phyloP scores from a whole-genome alignment of 92 coral and sea anemone species.

The Porites lobata region DNA sequence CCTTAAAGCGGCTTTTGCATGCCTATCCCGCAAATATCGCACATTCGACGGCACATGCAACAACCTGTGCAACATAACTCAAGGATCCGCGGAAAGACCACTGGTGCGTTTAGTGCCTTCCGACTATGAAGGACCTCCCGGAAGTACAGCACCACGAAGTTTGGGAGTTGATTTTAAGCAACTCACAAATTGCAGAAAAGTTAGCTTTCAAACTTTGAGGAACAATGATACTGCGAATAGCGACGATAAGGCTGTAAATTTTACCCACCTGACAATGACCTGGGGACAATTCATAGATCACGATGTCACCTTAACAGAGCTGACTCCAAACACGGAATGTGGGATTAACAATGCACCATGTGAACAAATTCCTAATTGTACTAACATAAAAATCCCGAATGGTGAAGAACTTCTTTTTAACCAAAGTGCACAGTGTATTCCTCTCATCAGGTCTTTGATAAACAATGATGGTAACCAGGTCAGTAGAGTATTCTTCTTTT shows the following conservation, averaged over 20 bases:
- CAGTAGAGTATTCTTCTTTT: not conserved
- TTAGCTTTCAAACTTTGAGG: not conserved
- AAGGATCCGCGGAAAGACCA: conserved; percentile 5
- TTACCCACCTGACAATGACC: conserved; percentile 30
- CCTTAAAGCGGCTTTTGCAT: not conserved
- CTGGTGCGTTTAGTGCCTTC: not conserved
- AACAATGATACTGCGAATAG: not conserved
- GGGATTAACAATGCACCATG: not conserved
- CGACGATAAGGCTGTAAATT: not conserved
- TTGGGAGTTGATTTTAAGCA: not conserved
- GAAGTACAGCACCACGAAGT: not conserved
- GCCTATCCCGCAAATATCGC: conserved; percentile 15
- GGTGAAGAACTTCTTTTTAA: not conserved
- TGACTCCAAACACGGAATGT: not conserved
- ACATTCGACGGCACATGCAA: conserved; percentile 51
- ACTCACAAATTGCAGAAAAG: conserved; percentile 21
- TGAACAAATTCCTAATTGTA: not conserved
- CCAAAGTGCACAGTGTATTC: not conserved
- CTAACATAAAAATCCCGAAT: not conserved
- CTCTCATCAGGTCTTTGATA: not conserved
- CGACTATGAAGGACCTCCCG: not conserved
- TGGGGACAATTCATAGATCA: conserved; percentile 52
- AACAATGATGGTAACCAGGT: not conserved
- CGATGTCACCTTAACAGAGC: conserved; percentile 25
- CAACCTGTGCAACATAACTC: conserved; percentile 22